Evolutionary conservation across 2,113 vertebrate species (phyloP), one percentile per base, ranked within the genome.

Genomic region (Rissa tridactyla): DNA sequence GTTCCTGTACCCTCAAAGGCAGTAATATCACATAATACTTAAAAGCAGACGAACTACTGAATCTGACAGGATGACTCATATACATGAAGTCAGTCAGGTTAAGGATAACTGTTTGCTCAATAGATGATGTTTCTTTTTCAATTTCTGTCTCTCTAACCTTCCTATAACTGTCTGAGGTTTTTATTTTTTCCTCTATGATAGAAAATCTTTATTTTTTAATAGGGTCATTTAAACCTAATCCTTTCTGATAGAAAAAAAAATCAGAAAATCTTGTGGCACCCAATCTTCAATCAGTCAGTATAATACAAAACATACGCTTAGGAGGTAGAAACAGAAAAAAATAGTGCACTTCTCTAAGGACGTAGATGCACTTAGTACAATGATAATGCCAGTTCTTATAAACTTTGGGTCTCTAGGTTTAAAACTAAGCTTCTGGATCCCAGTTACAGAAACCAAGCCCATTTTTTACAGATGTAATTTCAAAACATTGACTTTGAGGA

Each of bases 331-430:
- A 49, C 5, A 58, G 29, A 30, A 83, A 64, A 61, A 79, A 44
- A 0, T 2, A 54, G 1, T 25, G 9, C 18, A 19, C 2, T 58
- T 58, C 18, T 68, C 10, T 11, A 75, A 76, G 5, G 60, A 15
- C 20, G 17, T 6, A 65, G 16, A 47, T 69, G 15, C 5, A 72
- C 19, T 88, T 44, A 81, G 11, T 42, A 27, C 1, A 51, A 7
- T 46, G 20, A 36, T 60, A 38, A 49, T 83, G 29, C 8, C 18
- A 52, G 16, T 72, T 69, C 34, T 52, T 23, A 46, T 34, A 64
- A 82, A 60, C 22, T 68, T 76, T 38, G 17, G 72, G 9, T 17
- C 22, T 55, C 42, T 23, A 75, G 2, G 10, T 72, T 76, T 73
- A 65, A 81, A 73, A 8, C 6, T 57, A 70, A 52, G 16, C 12